These are phyloP conservation scores for Cirrhinus molitorella DNA, from an alignment of 2,797 vertebrate genomes.

Conservation along the genomic window DNA sequence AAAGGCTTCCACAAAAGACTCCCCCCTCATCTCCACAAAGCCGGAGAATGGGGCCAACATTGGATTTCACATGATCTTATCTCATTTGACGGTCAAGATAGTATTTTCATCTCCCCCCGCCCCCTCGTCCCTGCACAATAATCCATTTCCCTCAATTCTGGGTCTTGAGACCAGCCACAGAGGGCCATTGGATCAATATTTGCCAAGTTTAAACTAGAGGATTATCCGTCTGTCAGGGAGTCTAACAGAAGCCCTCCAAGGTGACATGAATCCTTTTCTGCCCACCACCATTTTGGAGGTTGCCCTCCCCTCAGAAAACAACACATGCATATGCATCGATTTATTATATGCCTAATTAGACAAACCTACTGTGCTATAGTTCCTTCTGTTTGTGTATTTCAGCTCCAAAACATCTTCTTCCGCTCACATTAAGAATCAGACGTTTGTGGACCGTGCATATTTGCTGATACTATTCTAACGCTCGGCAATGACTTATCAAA, in stretches of 20 bases:
- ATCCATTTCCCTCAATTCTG: constrained; percentile 82
- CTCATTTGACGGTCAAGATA: constrained; percentile 74
- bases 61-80: constrained; percentile 71
- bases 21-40: constrained; percentile 62
- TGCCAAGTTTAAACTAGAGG: constrained; percentile 85
- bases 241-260: constrained; percentile 81
- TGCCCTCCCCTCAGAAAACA: constrained; percentile 17
- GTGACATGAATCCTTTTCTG: constrained; percentile 78
- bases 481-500: constrained; percentile 38
- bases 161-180: constrained; percentile 76
- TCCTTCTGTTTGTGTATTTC: not conserved
- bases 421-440: constrained; percentile 17
- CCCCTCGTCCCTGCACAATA: constrained; percentile 68
- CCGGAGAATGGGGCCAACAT: constrained; percentile 63
- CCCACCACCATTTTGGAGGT: constrained; percentile 46
- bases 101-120: constrained; percentile 70
- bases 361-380: not conserved
- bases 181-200: constrained; percentile 83
- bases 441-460: constrained; percentile 14
- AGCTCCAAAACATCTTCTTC: not conserved
- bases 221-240: constrained; percentile 83
- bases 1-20: constrained; percentile 64
- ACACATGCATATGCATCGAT: not conserved
- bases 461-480: constrained; percentile 33
- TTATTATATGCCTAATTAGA: not conserved